Evolutionary conservation across 2,797 vertebrate genomes (phyloP).

Genomic region (Falco biarmicus): DNA sequence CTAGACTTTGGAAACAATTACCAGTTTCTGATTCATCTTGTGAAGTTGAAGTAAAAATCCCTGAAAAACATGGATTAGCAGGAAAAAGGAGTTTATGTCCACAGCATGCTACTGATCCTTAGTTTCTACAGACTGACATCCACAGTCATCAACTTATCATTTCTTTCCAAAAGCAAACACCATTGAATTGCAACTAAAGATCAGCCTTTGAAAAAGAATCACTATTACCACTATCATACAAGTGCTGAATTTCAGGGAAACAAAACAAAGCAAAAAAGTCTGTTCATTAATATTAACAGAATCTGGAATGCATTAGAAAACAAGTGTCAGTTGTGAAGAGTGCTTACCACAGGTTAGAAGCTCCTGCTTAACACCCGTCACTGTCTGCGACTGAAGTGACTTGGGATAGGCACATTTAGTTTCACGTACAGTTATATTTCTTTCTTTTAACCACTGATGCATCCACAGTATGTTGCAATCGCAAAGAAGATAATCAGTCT

Average conservation of each 20-base stretch:
- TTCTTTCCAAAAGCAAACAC: not conserved
- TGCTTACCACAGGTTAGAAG: constrained; percentile 91
- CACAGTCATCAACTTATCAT: not conserved
- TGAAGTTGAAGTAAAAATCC: not conserved
- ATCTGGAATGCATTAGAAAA: not conserved
- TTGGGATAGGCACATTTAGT: constrained; percentile 93
- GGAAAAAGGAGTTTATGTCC: not conserved
- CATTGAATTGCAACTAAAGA: not conserved
- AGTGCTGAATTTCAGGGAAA: not conserved
- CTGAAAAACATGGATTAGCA: not conserved
- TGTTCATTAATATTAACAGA: not conserved
- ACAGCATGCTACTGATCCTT: not conserved
- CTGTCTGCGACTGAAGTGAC: constrained; percentile 87
- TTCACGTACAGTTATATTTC: constrained; percentile 87
- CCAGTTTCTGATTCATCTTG: not conserved
- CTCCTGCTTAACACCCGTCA: constrained; percentile 86
- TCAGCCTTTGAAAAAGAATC: not conserved
- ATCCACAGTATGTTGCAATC: constrained; percentile 97
- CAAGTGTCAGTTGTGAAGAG: not conserved
- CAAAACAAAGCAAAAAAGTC: not conserved
- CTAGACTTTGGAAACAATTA: not conserved
- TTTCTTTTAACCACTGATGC: constrained; percentile 90
- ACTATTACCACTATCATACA: not conserved
- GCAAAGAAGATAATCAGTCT: constrained; percentile 93
- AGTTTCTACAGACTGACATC: not conserved